Conservation (phyloP, 2,797 vertebrate species). For the Scomberomorus guttatus region DNA sequence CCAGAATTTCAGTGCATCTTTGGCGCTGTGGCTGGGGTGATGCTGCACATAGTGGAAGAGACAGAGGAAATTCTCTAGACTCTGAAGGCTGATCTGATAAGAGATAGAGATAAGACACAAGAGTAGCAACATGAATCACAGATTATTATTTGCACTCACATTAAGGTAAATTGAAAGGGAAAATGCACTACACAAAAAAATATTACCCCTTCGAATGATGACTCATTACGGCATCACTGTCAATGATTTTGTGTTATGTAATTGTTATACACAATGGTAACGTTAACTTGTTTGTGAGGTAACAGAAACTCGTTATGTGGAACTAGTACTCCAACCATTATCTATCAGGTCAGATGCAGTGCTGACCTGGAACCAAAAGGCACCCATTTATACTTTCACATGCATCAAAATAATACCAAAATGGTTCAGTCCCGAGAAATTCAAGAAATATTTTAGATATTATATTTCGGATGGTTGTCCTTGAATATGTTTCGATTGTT, state of each 20-base stretch:
- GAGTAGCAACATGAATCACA: slow-evolving; percentile 16
- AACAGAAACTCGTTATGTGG: slow-evolving; percentile 26
- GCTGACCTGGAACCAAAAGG: not conserved
- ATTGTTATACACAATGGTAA: not conserved
- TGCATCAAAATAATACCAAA: not conserved
- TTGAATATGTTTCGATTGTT: too few relatives aligned
- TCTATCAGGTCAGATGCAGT: slow-evolving; percentile 27
- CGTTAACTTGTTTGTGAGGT: slow-evolving; percentile 33
- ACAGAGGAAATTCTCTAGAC: slow-evolving; percentile 87
- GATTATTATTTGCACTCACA: not conserved
- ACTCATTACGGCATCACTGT: not conserved
- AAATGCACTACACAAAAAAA: slow-evolving; percentile 1
- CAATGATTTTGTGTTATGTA: slow-evolving; percentile 12
- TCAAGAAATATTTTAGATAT: not conserved
- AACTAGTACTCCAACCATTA: slow-evolving; percentile 29
- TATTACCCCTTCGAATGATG: slow-evolving; percentile 5
- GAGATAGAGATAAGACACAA: slow-evolving; percentile 40
- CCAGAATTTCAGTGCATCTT: slow-evolving; percentile 87
- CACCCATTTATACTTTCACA: not conserved
- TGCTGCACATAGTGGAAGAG: slow-evolving; percentile 87
- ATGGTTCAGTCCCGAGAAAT: not conserved
- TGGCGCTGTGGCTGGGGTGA: slow-evolving; percentile 65
- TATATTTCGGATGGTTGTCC: not conserved
- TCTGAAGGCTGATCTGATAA: slow-evolving; percentile 85
- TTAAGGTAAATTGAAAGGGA: slow-evolving; percentile 17